Evolutionary conservation across 92 coral and sea anemone genomes (phyloP), one percentile per base, ranked within the genome.

Genomic region (Heliopora coerulea): DNA sequence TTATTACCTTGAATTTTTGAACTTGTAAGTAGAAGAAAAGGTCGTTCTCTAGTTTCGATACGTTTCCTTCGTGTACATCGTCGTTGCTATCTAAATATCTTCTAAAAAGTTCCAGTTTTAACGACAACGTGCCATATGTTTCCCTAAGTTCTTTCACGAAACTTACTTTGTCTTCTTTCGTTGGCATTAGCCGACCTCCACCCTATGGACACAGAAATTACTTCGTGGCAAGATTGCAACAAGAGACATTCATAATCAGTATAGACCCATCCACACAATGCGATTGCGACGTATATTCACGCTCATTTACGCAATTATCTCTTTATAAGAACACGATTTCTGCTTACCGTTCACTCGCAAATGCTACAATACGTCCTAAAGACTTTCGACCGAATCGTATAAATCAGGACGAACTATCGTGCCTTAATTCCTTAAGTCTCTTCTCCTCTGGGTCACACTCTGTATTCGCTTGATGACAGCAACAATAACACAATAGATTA

Each of bases 21-120:
- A 93, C 98, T 67, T 93, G 96, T 72, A 90, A 80, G 75, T 93
- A 93, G 70, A 93, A 93, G 28, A 81, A 31, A 13, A 93, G 85
- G 69, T 93, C 98, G 24, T 85, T 89, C 65, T 93, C 98, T 2
- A 93, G 89, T 49, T 86, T 91, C 1, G 98, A 86, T 31, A 88
- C 74, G 39, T 49, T 52, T 17, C 35, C 63, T 17, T 91, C 90
- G 15, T 93, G 96, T 2, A 91, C 91, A 14, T 93, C 96, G 18
- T 96, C 89, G 66, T 88, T 96, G n/a, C 79, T 85, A 34, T 89
- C 96, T 29, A 93, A 58, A 69, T 93, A 93, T 46, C 98, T 85
- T 56, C 95, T 78, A 65, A 93, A 93, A 25, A 75, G 83, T 54
- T 93, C 98, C 80, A 93, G 78, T 57, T 86, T 93, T 9, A 84